Evolutionary conservation across 2,797 vertebrate genomes (phyloP).

Genomic region (Hippoglossus hippoglossus): DNA sequence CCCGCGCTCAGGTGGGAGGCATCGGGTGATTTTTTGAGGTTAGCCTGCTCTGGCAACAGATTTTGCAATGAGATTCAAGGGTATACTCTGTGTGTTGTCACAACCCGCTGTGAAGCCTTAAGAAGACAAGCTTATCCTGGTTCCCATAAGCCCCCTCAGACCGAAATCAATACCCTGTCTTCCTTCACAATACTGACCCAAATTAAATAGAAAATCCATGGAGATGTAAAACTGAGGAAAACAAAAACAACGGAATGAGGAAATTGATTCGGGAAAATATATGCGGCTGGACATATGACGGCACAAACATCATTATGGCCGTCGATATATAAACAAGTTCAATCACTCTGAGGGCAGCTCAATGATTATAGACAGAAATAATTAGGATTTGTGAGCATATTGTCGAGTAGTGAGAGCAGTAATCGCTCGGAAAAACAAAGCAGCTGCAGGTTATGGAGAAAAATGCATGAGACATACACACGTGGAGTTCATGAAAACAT

Average conservation of each 20-base stretch:
- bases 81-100: conserved; percentile 66
- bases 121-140: conserved; percentile 70
- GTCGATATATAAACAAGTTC: conserved; percentile 57
- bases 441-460: neutral
- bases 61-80: conserved; percentile 63
- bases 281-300: conserved; percentile 57
- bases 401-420: conserved; percentile 19
- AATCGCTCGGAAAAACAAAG: conserved; percentile 1
- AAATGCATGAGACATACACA: neutral
- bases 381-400: conserved; percentile 50
- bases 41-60: conserved; percentile 57
- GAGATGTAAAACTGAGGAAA: conserved; percentile 79
- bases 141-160: conserved; percentile 77
- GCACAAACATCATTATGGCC: conserved; percentile 62
- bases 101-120: conserved; percentile 70
- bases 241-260: conserved; percentile 76
- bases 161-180: conserved; percentile 81
- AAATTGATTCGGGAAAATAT: conserved; percentile 69
- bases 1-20: conserved; percentile 53
- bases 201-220: conserved; percentile 85
- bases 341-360: conserved; percentile 55
- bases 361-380: conserved; percentile 48
- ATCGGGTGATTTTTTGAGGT: conserved; percentile 47
- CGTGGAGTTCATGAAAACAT: neutral
- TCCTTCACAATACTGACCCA: conserved; percentile 80